Evolutionary conservation across 2,888 invertebrate genomes (phyloP), one percentile per base, ranked within the genome.

Genomic region (Drosophila aldrichi): DNA sequence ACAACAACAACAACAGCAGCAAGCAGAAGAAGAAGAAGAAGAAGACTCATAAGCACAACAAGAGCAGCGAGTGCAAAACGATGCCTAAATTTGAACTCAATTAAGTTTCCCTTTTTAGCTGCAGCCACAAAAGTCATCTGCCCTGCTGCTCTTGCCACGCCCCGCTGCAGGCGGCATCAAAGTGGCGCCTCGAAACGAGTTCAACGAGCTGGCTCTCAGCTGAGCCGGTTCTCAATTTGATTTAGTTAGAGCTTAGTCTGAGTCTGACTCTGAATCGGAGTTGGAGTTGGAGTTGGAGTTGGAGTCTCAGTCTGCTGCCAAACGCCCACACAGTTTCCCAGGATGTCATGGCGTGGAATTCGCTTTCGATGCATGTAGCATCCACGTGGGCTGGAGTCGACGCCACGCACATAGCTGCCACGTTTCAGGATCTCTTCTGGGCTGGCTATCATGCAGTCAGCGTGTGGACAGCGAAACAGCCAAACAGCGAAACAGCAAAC

Each of bases 321-420:
- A 20, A 57, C 81, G 74, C 85, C 85, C 81, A 85, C 85, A 49
- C 74, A 79, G 41, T 85, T 85, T 85, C 88, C 88, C 85, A 85
- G 85, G 85, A 85, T 75, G 78, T 75, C 79, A 32, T 10, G 70
- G 52, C 70, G 58, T 59, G 87, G 85, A 84, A 87, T 84, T 87
- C 78, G 80, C 67, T 58, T 68, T 65, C 62, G 68, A 77, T 68
- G 73, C 52, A 52, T 52, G 22, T 25, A 34, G 52, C 52, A 20
- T 10, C 78, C 64, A 63, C 46, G 51, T 61, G 46, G 54, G 71
- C 73, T 74, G 43, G 41, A 65, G 76, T 43, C 59, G 70, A 65
- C 56, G 70, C 65, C 70, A 75, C 46, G 68, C 72, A 58, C 63
- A 63, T 46, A 51, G 43, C 29, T 63, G 66, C 38, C 43, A 22